These are phyloP conservation scores for Oncorhynchus mykiss DNA, from an alignment of 2,113 vertebrate species.

Conservation along the genomic window DNA sequence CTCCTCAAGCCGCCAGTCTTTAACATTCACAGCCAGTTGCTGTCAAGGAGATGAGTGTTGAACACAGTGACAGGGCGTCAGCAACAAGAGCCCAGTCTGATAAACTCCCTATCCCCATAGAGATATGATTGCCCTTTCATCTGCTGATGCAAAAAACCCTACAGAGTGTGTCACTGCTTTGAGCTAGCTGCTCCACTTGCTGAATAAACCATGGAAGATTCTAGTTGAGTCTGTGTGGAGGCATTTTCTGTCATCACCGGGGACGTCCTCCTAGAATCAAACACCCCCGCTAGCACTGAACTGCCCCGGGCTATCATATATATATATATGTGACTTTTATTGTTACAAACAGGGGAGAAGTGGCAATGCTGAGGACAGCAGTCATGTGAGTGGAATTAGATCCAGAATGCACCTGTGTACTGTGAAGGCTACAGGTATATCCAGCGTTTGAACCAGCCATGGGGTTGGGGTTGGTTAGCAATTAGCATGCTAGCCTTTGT, in stretches of 20 bases:
- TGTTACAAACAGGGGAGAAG: slow-evolving; percentile 30
- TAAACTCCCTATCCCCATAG: slow-evolving; percentile 44
- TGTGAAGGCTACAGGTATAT: slow-evolving; percentile 18
- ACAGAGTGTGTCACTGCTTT: slow-evolving; percentile 22
- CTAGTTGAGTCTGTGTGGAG: slow-evolving; percentile 26
- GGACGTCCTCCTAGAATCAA: slow-evolving; percentile 40
- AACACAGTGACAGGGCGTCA: slow-evolving; percentile 40
- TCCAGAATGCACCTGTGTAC: slow-evolving; percentile 5
- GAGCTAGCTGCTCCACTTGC: slow-evolving; percentile 23
- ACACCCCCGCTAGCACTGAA: slow-evolving; percentile 20
- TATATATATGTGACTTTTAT: slow-evolving; percentile 17
- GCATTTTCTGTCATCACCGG: slow-evolving; percentile 32
- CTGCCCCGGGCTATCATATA: slow-evolving; percentile 41
- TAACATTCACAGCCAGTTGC: slow-evolving; percentile 52
- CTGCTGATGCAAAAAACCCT: slow-evolving; percentile 2
- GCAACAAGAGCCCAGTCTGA: slow-evolving; percentile 35
- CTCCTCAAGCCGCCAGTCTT: neutral
- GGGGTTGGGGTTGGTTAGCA: neutral
- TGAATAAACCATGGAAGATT: slow-evolving; percentile 55
- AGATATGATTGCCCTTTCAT: slow-evolving; percentile 55
- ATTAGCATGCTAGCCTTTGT: slow-evolving; percentile 14
- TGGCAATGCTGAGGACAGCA: slow-evolving; percentile 41
- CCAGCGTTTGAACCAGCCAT: neutral
- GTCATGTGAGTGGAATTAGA: slow-evolving; percentile 26
- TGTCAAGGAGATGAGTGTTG: slow-evolving; percentile 37